These are phyloP conservation scores for Heloderma charlesbogerti DNA, from an alignment of 2,113 vertebrate species.

Conservation along the genomic window DNA sequence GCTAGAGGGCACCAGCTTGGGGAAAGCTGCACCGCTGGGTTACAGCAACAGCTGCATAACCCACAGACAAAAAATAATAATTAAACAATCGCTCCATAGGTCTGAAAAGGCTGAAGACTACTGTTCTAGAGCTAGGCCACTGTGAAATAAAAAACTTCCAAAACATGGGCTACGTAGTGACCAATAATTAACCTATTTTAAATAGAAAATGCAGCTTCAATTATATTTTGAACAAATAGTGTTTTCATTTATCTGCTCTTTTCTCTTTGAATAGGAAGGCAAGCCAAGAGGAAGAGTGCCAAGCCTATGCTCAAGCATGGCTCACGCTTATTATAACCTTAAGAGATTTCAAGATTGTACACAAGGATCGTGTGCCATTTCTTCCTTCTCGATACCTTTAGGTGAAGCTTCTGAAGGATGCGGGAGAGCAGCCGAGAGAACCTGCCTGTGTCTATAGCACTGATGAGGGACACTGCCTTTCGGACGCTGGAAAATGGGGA, in stretches of 20 bases:
- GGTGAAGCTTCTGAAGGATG: conserved; percentile 93
- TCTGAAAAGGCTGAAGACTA: not conserved
- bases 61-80: not conserved
- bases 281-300: not conserved
- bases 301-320: not conserved
- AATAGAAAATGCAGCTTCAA: not conserved
- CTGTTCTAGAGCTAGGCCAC: not conserved
- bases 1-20: too few relatives aligned
- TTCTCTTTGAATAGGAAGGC: not conserved
- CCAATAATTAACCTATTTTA: not conserved
- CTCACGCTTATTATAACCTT: not conserved
- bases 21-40: not conserved
- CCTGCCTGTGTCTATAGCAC: conserved; percentile 85
- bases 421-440: conserved; percentile 90
- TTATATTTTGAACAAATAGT: not conserved
- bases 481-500: conserved; percentile 83
- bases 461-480: conserved; percentile 90
- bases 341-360: not conserved
- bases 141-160: not conserved
- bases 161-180: not conserved
- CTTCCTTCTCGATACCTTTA: conserved; percentile 81
- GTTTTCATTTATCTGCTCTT: too few relatives aligned
- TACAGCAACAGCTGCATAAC: not conserved
- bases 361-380: not conserved
- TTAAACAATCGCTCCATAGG: not conserved